These are phyloP conservation scores for Uria aalge DNA, from an alignment of 2,113 vertebrate genomes.

Conservation along the genomic window DNA sequence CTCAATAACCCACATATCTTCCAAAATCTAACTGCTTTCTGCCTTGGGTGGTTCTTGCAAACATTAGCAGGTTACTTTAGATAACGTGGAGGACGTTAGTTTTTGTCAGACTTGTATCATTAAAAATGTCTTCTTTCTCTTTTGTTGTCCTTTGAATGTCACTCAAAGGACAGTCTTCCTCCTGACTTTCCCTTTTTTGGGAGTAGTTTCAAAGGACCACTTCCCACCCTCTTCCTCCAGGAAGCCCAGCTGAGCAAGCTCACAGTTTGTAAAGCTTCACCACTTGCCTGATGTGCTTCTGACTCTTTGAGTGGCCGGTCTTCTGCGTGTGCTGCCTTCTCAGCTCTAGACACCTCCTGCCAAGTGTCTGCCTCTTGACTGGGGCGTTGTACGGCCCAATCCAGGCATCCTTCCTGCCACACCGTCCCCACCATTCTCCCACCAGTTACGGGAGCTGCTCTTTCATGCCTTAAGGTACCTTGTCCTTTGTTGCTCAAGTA, in stretches of 20 bases:
- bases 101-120: not conserved
- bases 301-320: not conserved
- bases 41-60: not conserved
- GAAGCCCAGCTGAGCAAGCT: not conserved
- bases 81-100: not conserved
- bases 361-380: not conserved
- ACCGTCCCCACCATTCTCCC: not conserved
- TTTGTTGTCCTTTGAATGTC: not conserved
- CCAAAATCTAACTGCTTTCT: not conserved
- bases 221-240: not conserved
- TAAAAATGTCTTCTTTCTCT: not conserved
- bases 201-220: not conserved
- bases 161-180: not conserved
- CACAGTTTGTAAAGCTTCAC: not conserved
- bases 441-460: not conserved
- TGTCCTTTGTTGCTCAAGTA: not conserved
- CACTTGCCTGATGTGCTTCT: not conserved
- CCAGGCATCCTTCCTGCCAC: not conserved
- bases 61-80: not conserved
- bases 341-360: not conserved
- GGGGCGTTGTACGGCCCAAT: fast-evolving
- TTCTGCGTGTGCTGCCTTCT: not conserved
- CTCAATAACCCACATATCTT: not conserved
- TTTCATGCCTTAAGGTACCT: not conserved
- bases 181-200: not conserved